A percentile compares a stretch with the other conserved stretches of the same genome.
Conservation (phyloP, 92 coral and sea anemone genomes). For the Phenganax subtilis region DNA sequence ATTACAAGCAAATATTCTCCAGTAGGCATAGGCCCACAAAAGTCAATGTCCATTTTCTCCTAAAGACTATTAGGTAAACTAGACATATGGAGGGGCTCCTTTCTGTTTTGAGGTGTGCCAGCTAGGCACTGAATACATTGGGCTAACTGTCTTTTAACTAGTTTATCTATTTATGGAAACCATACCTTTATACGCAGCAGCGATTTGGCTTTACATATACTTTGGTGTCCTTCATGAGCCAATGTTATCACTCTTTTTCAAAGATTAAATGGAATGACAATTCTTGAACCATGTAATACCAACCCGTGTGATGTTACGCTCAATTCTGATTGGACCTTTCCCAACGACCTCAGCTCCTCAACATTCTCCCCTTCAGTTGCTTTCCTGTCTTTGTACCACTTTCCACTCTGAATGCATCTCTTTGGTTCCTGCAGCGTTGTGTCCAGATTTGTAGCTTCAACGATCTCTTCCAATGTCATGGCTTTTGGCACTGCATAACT, state of each 20-base stretch:
- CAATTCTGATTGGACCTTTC: not conserved
- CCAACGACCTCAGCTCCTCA: not conserved
- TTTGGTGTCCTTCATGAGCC: not conserved
- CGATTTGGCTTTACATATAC: slow-evolving; percentile 9
- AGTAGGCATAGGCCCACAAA: not conserved
- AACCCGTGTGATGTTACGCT: slow-evolving; percentile 14
- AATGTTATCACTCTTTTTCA: slow-evolving; percentile 1
- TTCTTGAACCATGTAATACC: not conserved
- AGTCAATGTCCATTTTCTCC: slow-evolving; percentile 15
- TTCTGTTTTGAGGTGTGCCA: not conserved
- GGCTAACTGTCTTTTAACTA: slow-evolving; percentile 11
- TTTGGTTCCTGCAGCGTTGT: slow-evolving; percentile 12
- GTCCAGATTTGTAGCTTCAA: slow-evolving; percentile 2
- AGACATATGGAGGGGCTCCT: slow-evolving; percentile 9
- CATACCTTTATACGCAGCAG: slow-evolving; percentile 5
- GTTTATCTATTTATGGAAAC: slow-evolving; percentile 16
- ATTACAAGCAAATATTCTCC: slow-evolving; percentile 32
- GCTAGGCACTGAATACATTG: slow-evolving; percentile 34
- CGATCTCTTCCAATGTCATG: not conserved
- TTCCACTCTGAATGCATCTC: not conserved
- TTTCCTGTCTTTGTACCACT: not conserved
- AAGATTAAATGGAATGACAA: slow-evolving; percentile 26
- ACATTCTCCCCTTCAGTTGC: not conserved
- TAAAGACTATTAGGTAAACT: slow-evolving; percentile 13
- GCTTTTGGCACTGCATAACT: slow-evolving; percentile 12